Evolutionary conservation across 1,140 invertebrate genomes (phyloP), one percentile per base, ranked within the genome.

Genomic region (Drosophila baimaii): DNA sequence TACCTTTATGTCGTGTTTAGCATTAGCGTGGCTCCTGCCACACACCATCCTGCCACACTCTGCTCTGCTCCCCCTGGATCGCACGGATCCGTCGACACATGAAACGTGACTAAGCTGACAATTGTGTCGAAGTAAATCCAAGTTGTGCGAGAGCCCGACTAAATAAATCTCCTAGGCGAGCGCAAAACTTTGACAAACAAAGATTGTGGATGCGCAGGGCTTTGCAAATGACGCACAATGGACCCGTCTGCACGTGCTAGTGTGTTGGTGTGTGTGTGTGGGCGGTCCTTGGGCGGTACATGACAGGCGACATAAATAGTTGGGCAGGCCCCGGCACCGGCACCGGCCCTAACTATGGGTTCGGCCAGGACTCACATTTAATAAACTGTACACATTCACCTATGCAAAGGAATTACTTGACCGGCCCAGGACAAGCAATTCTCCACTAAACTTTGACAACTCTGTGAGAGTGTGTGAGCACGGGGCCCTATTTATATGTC

Each of bases 61-160:
- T 15, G 10, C 19, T 25, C 27, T n/a, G n/a, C n/a, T n/a, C 31
- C 35, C 47, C 55, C 23, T 15, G 57, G 58, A n/a, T 58, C 27
- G 15, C 12, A 59, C 39, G 68, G 49, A 65, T 46, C 56, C 66
- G 56, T 73, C 68, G 82, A 62, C 65, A 86, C 83, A 81, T 66
- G 85, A 70, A 88, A 90, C 85, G 85, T 88, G 84, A 88, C 84
- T 89, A 89, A 88, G 84, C 84, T 88, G 84, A 88, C 84, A 88
- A 88, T 88, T 90, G 85, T 88, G 83, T 88, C 79, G 83, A 88
- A 86, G 83, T 86, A 86, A 86, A 86, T 86, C 83, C 84, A 88
- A 86, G 73, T 77, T 86, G 88, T 88, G 81, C 76, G 71, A 74
- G 66, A 86, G 79, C 84, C 84, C 76, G 76, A 86, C 83, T 86